phyloP scores from a whole-genome alignment of 2,888 invertebrate genomes.

The Eupsilia transversa region DNA sequence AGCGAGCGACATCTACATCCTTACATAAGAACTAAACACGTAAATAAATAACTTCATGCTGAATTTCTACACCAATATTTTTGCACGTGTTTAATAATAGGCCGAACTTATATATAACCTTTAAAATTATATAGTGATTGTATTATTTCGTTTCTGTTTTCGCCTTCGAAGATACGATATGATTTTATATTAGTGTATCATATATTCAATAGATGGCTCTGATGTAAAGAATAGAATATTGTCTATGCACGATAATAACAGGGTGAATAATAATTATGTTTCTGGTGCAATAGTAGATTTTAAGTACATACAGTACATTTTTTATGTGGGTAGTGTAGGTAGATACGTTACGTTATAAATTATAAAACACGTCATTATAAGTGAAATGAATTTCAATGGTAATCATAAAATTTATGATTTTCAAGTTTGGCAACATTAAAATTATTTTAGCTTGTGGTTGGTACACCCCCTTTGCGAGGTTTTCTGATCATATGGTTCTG shows the following conservation, averaged over 20 bases:
- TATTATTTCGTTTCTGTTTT: not conserved
- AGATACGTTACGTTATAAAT: not conserved
- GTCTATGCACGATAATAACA: no score
- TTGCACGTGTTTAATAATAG: not conserved
- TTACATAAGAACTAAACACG: conserved; percentile 7
- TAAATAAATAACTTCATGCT: not conserved
- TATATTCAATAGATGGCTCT: conserved; percentile 37
- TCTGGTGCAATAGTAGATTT: not conserved
- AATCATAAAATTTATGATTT: not conserved
- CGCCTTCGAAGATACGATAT: not conserved
- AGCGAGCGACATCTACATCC: conserved; percentile 33
- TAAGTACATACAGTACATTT: not conserved
- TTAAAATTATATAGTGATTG: not conserved
- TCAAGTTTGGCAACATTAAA: conserved; percentile 23
- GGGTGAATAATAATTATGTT: not conserved
- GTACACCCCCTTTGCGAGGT: not conserved
- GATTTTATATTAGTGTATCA: not conserved
- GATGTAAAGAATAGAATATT: not conserved
- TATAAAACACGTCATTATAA: not conserved
- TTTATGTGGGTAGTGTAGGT: not conserved
- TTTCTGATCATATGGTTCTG: conserved; percentile 4
- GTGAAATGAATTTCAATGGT: conserved; percentile 17
- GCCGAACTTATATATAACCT: no score
- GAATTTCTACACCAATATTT: not conserved
- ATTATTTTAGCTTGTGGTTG: conserved; percentile 16